phyloP scores from a whole-genome alignment of 2,888 invertebrate genomes.

The Folsomia manolachei region DNA sequence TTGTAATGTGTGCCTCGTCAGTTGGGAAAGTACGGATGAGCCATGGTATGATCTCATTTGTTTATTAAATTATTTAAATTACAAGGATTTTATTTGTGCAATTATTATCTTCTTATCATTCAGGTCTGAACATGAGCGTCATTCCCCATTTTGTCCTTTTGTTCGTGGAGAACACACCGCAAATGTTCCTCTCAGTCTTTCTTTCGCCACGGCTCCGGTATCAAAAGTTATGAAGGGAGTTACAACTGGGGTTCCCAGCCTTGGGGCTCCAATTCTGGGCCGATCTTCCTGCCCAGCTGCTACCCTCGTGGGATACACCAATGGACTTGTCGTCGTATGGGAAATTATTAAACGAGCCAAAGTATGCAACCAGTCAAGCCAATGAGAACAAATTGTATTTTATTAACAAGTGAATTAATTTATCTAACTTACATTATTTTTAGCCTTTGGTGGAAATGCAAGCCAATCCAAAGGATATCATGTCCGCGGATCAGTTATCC shows the following conservation, averaged over 20 bases:
- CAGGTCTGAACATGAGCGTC: conserved; percentile 87
- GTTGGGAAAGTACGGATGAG: conserved; percentile 95
- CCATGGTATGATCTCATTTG: conserved; percentile 78
- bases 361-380: conserved; percentile 55
- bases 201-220: conserved; percentile 78
- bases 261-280: conserved; percentile 35
- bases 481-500: conserved; percentile 23
- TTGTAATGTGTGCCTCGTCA: conserved; percentile 88
- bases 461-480: conserved; percentile 49
- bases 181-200: conserved; percentile 85
- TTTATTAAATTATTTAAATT: too few relatives aligned
- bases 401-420: background rate
- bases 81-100: background rate
- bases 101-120: conserved; percentile 13
- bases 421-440: conserved; percentile 33
- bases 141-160: conserved; percentile 89
- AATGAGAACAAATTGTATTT: background rate
- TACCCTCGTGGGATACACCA: conserved; percentile 49
- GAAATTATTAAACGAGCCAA: conserved; percentile 76
- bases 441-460: conserved; percentile 59
- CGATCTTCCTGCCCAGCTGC: conserved; percentile 41
- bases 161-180: conserved; percentile 92
- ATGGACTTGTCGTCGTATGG: conserved; percentile 72
- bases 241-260: too few relatives aligned
- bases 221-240: conserved; percentile 23